These are phyloP conservation scores for Pristionchus arcanus DNA, from an alignment of 2,888 invertebrate species.

Conservation along the genomic window DNA sequence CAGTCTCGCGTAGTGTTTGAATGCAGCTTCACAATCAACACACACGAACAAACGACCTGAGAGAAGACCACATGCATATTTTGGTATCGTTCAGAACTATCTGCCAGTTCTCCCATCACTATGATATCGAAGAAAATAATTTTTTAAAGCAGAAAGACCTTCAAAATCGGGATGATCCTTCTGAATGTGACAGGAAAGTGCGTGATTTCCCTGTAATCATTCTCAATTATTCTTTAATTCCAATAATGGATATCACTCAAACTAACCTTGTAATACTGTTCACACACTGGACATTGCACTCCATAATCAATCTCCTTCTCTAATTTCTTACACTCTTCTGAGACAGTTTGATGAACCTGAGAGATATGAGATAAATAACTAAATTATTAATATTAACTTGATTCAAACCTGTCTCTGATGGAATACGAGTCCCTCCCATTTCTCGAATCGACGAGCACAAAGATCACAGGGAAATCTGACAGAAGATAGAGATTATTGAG, in stretches of 20 bases:
- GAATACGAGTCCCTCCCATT: slow-evolving; percentile 55
- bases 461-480: slow-evolving; percentile 54
- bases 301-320: slow-evolving; percentile 53
- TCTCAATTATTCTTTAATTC: neutral
- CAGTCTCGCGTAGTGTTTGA: slow-evolving; percentile 54
- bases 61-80: neutral
- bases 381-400: neutral
- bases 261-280: slow-evolving; percentile 35
- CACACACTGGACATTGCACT: slow-evolving; percentile 50
- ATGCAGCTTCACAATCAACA: neutral
- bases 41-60: slow-evolving; percentile 34
- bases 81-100: neutral
- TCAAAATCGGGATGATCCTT: slow-evolving; percentile 52
- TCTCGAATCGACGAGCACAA: slow-evolving; percentile 55
- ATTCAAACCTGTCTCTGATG: slow-evolving; percentile 50
- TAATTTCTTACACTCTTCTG: slow-evolving; percentile 39
- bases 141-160: neutral
- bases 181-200: slow-evolving; percentile 43
- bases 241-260: neutral
- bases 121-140: too few species aligned
- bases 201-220: slow-evolving; percentile 51
- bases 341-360: slow-evolving; percentile 52
- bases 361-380: neutral
- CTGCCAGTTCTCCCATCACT: too few species aligned
- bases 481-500: neutral